These are phyloP conservation scores for Pseudoatta argentina DNA, from an alignment of 1,140 invertebrate species.

Conservation along the genomic window DNA sequence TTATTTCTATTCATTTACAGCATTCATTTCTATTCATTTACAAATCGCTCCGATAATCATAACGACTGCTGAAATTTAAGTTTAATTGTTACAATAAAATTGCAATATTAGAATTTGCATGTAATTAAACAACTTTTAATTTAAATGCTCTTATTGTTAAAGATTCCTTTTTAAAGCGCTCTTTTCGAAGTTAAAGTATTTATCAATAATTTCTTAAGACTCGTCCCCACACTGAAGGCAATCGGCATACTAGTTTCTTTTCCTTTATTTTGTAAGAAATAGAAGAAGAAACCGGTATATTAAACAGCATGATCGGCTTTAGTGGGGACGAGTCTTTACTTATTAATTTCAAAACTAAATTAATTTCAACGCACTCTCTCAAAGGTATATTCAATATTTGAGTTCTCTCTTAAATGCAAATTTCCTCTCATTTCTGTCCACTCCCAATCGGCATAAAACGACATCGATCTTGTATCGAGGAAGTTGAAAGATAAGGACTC, in stretches of 20 bases:
- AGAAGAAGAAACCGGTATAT: no score
- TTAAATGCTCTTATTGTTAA: neutral
- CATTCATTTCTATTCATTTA: neutral
- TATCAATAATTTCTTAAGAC: neutral
- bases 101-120: neutral
- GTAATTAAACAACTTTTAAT: neutral
- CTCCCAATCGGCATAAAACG: neutral
- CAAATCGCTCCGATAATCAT: neutral
- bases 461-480: slow-evolving; percentile 52
- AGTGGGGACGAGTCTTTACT: neutral
- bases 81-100: neutral
- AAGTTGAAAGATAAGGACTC: slow-evolving; percentile 33
- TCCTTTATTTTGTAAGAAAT: no score
- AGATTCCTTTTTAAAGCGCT: neutral
- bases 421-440: neutral
- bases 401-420: slow-evolving; percentile 14
- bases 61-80: neutral
- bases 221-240: no score
- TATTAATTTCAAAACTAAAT: slow-evolving; percentile 9
- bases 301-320: no score
- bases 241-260: no score
- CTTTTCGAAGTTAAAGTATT: neutral
- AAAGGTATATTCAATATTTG: neutral
- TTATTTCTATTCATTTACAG: neutral
- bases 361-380: neutral